Evolutionary conservation across 2,113 vertebrate genomes (phyloP), one percentile per base, ranked within the genome.

Genomic region (Telmatochromis brichardi): DNA sequence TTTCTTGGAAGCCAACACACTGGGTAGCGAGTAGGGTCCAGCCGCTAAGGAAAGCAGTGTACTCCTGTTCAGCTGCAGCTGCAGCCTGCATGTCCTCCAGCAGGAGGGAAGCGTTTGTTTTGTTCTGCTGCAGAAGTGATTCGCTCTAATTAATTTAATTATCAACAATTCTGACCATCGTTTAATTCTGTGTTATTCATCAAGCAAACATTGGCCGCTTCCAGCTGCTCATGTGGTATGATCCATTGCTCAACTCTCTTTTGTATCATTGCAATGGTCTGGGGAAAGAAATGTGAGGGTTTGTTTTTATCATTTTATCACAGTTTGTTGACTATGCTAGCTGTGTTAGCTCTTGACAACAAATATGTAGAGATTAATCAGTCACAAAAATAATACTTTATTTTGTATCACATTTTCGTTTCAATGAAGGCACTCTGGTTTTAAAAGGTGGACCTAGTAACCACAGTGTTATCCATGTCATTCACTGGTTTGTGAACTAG

Each of bases 1-100:
- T 90, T 95, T 90, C 87, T 86, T 87, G 63, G 86, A 94, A 58
- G 90, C 81, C 90, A 90, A 84, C 81, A 83, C 84, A 83, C 87
- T 93, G 90, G 87, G 87, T 21, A 19, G 47, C 89, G 92, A 92
- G 94, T 93, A 92, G 51, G 54, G 53, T 6, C 55, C 50, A 37
- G 86, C 68, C 6, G 31, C 80, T 21, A 40, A 83, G 73, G 89
- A 85, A 86, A 82, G 86, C 47, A 86, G 84, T 50, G 82, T 78
- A 53, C 84, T 89, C 76, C 47, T 92, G 40, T 87, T 84, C 35
- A 68, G 53, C 82, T 80, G 58, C 35, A 68, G 53, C 82, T 80
- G 58, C 79, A 84, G 26, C 40, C 54, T 54, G 37, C 85, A 6
- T 73, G 37, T 51, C 54, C 55, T 86, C 12, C 19, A 54, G 80